These are phyloP conservation scores for Zaprionus vittiger DNA, from an alignment of 1,140 invertebrate genomes.

Conservation along the genomic window DNA sequence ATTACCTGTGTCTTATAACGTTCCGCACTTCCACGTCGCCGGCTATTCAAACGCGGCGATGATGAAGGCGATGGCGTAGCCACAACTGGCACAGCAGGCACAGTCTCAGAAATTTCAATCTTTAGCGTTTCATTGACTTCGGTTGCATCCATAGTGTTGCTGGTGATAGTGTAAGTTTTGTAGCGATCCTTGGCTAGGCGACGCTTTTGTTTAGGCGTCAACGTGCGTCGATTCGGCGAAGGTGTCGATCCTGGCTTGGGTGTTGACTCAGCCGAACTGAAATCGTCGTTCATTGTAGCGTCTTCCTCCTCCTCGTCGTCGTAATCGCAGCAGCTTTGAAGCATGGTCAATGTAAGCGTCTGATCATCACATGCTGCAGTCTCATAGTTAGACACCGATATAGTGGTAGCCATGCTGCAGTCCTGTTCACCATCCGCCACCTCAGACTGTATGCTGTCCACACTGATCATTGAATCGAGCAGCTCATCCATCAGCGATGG, in stretches of 20 bases:
- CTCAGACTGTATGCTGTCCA: conserved; percentile 92
- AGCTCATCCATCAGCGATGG: conserved; percentile 92
- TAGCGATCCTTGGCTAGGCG: conserved; percentile 90
- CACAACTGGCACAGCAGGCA: not conserved
- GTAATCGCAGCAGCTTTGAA: conserved; percentile 81
- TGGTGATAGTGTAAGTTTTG: conserved; percentile 91
- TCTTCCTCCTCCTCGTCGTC: conserved; percentile 84
- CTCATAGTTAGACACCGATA: conserved; percentile 80
- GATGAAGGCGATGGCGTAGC: conserved; percentile 30
- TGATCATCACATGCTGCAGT: conserved; percentile 85
- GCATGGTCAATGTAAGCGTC: conserved; percentile 83
- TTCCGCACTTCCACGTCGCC: conserved; percentile 68
- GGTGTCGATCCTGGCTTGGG: conserved; percentile 86
- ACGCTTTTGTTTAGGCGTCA: conserved; percentile 91
- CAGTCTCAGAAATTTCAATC: conserved; percentile 69
- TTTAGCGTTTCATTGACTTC: conserved; percentile 79
- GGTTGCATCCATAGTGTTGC: conserved; percentile 54
- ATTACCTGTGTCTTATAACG: conserved; percentile 80
- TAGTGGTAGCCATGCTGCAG: conserved; percentile 75
- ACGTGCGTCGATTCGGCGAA: conserved; percentile 82
- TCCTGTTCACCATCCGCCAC: conserved; percentile 86
- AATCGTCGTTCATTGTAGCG: conserved; percentile 80
- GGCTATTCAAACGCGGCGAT: conserved; percentile 45
- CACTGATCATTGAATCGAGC: conserved; percentile 92
- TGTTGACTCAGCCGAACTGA: conserved; percentile 90